Base-by-base conservation (phyloP, 1,140 invertebrate genomes). In the Matsumurasca onukii region DNA sequence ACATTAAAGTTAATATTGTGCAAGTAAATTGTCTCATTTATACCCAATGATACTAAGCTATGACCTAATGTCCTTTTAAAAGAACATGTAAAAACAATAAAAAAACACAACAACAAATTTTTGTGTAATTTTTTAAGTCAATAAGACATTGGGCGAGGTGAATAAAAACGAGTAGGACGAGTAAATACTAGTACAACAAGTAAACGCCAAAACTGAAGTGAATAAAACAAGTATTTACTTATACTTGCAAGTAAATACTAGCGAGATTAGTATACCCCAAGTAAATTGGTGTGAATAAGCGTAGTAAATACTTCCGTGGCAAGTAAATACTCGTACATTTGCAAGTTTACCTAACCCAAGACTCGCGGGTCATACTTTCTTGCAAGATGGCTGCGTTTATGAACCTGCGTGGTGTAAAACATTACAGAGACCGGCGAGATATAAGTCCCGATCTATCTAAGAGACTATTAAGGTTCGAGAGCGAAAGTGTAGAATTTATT, bases 381-480 rank as follows among this genome's bases (percentile, higher is more conserved):
- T 13, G n/a, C 12, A 45, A n/a, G n/a, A 12, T 12, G n/a, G 12
- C n/a, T 12, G 39, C 12, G 39, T 12, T 45, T 12, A 45, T 13
- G 12, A n/a, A 45, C n/a, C n/a, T 13, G n/a, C 39, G 12, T 12
- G 39, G n/a, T 13, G n/a, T 12, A 45, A 17, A 45, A 17, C 17
- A 12, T 45, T 45, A 45, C 34, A 45, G n/a, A n/a, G n/a, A n/a
- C n/a, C n/a, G n/a, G n/a, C n/a, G n/a, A n/a, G n/a, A n/a, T n/a
- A n/a, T n/a, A n/a, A n/a, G n/a, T n/a, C n/a, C n/a, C n/a, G n/a
- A n/a, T n/a, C n/a, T n/a, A n/a, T n/a, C n/a, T 63, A 69, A 52
- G 34, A 57, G 52, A 61, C 9, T 57, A 68, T 29, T 67, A 68
- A 30, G 59, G 64, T 22, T 45, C n/a, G 39, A 45, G 39, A 45